Evolutionary conservation across 2,113 vertebrate genomes (phyloP).

Genomic region (Phaethornis superciliosus): DNA sequence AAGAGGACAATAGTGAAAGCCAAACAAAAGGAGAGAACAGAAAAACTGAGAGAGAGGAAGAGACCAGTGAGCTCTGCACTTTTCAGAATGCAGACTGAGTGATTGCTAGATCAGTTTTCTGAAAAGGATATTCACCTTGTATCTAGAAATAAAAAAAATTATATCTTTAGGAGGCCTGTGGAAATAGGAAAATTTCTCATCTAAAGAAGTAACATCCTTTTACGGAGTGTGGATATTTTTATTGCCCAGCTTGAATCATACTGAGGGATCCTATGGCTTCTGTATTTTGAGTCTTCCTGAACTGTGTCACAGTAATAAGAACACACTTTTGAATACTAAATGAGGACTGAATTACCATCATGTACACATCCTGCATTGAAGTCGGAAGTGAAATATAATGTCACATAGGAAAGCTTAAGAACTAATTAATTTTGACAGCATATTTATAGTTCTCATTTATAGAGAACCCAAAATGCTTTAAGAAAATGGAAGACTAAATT

Average conservation of each 20-base stretch:
- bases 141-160: slow-evolving; percentile 7
- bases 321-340: slow-evolving; percentile 19
- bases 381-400: slow-evolving; percentile 22
- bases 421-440: slow-evolving; percentile 37
- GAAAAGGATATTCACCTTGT: slow-evolving; percentile 13
- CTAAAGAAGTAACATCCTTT: slow-evolving; percentile 4
- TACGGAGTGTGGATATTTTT: slow-evolving; percentile 44
- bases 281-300: slow-evolving; percentile 20
- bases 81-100: background rate
- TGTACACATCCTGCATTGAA: background rate
- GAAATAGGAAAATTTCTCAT: slow-evolving; percentile 17
- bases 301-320: background rate
- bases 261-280: background rate
- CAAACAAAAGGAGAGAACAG: slow-evolving; percentile 49
- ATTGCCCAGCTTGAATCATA: slow-evolving; percentile 44
- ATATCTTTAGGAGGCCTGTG: background rate
- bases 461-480: slow-evolving; percentile 8
- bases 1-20: slow-evolving; percentile 26
- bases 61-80: background rate
- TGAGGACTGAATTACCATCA: slow-evolving; percentile 15
- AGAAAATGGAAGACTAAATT: background rate
- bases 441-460: slow-evolving; percentile 61
- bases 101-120: slow-evolving; percentile 7
- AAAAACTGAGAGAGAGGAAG: background rate
- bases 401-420: background rate